Evolutionary conservation across 2,888 invertebrate species (phyloP), one percentile per base, ranked within the genome.

Genomic region (Drosophila austrosaltans): DNA sequence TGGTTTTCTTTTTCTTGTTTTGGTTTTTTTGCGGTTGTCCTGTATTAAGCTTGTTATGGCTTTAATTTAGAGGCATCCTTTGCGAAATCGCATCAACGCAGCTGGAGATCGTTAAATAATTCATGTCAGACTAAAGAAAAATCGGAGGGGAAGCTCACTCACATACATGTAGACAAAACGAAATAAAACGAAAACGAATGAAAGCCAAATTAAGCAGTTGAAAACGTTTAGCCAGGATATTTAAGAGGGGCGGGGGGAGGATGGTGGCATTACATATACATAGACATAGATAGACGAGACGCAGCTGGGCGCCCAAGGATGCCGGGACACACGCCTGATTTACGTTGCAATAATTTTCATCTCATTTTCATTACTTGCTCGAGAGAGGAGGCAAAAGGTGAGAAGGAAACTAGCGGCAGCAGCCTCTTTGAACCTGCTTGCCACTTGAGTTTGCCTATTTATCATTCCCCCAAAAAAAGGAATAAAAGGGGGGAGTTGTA

Each of bases 171-270:
- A 69, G 66, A 69, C 54, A 53, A 62, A 69, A 36, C 48, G 60
- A 39, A 68, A 69, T 70, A 61, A 75, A 87, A 72, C 77, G 72
- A 69, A 75, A 69, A 78, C 87, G 87, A 87, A 84, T 82, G 90
- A 89, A 88, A 89, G 87, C 89, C 89, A 89, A 89, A 89, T 89
- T 89, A 89, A 89, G 89, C 87, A 82, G 83, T 79, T 79, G 79
- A 72, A 84, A 84, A 54, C 84, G 89, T 85, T 85, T 89, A 85
- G 83, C 72, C 74, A 65, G 78, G 59, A 20, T 39, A 39, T 48
- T 48, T 12, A 16, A 22, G 48, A 25, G 48, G 10, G 20, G 57
- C 3, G 16, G 16, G 25, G 12, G 22, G 30, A 16, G 36, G 28
- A 2, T 32, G 36, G 8, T 36, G 36, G 36, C 36, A 36, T 36